These are phyloP conservation scores for Epinephelus malabaricus DNA, from an alignment of 2,797 vertebrate species.

Conservation along the genomic window DNA sequence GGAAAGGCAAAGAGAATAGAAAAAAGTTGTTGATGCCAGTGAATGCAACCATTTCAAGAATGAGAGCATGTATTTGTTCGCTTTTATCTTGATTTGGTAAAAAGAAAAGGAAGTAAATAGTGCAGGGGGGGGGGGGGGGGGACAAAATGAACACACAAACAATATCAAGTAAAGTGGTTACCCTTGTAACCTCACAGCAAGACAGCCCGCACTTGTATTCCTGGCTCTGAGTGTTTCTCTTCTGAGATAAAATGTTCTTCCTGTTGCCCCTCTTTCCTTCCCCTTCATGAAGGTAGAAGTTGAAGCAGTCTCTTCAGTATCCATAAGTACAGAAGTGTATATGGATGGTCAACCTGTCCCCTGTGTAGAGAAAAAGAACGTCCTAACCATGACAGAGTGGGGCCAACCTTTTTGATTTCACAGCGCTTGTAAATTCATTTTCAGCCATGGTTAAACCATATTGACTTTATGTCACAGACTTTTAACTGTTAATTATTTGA, in stretches of 20 bases:
- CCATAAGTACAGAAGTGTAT: neutral
- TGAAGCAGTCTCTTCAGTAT: neutral
- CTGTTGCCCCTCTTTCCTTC: neutral
- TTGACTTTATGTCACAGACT: neutral
- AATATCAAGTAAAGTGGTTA: neutral
- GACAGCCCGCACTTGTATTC: neutral
- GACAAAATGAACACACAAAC: neutral
- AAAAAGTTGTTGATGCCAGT: neutral
- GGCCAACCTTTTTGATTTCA: neutral
- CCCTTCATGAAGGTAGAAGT: neutral
- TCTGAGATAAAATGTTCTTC: neutral
- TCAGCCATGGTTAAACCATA: neutral
- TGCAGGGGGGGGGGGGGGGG: neutral
- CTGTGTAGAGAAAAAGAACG: neutral
- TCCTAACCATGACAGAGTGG: neutral
- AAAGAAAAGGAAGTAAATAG: slow-evolving; percentile 12
- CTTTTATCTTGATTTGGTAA: neutral
- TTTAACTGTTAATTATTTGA: neutral
- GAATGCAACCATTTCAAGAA: neutral
- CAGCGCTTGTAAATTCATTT: neutral
- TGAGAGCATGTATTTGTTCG: neutral
- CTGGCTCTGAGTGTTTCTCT: neutral
- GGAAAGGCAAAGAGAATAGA: slow-evolving; percentile 11
- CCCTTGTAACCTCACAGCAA: neutral
- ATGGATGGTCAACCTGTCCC: neutral